Percentiles rank a stretch among this genome's conserved stretches.
phyloP scores from a whole-genome alignment of 2,113 vertebrate genomes.

The Accipiter cooperii region DNA sequence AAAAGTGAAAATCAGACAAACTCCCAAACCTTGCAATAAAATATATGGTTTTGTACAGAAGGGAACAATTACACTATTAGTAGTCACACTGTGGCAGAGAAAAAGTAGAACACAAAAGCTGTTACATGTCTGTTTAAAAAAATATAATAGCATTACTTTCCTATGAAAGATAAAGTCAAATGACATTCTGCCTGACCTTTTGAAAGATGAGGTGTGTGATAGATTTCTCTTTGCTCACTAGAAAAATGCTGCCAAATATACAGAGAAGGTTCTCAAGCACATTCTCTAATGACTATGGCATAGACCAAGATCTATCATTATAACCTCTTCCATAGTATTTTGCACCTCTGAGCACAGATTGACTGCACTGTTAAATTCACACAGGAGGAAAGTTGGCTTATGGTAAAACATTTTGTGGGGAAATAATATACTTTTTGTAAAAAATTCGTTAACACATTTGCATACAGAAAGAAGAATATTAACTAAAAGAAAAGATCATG shows the following conservation, averaged over 20 bases:
- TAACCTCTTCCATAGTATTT: background rate
- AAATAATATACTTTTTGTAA: background rate
- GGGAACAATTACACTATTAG: rapidly evolving
- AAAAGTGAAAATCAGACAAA: background rate
- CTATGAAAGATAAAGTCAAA: background rate
- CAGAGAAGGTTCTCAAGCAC: background rate
- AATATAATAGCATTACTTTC: background rate
- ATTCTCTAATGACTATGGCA: background rate
- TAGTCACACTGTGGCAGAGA: background rate
- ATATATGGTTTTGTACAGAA: background rate
- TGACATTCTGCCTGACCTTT: background rate
- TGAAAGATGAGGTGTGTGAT: background rate
- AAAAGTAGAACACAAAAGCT: background rate
- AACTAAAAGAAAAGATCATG: background rate
- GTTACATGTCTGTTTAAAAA: background rate
- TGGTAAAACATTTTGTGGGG: background rate
- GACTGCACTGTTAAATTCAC: background rate
- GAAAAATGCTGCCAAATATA: background rate
- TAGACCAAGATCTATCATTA: background rate
- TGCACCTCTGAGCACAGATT: background rate
- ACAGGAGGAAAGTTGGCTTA: background rate
- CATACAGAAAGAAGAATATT: background rate
- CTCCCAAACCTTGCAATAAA: background rate
- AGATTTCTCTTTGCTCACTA: background rate
- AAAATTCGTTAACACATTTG: background rate